Evolutionary conservation across 2,113 vertebrate genomes (phyloP), one percentile per base, ranked within the genome.

Genomic region (Anseranas semipalmata): DNA sequence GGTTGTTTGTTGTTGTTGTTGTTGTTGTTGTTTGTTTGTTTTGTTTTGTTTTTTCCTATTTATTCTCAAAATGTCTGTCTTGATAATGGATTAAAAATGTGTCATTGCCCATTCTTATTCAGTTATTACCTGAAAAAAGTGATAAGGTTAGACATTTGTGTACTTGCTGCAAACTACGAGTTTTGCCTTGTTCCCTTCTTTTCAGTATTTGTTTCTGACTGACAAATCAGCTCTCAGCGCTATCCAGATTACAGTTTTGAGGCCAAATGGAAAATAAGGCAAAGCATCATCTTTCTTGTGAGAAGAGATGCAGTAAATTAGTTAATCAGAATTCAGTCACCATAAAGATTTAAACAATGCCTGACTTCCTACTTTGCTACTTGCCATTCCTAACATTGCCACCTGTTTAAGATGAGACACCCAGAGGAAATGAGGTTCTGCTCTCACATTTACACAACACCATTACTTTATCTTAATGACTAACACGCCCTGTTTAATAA

Each of bases 401-500:
- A 46, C 67, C 45, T 62, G 35, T 33, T 91, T 62, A 17, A 79
- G 81, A 79, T 8, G 50, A 93, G 81, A 68, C 45, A 82, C 21
- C 9, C 62, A 62, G 62, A 92, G 63, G 84, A 70, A 92, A 93
- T 25, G 59, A 88, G 62, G 45, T 76, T 85, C 72, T 89, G 70
- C 62, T 91, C 81, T 89, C 89, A 73, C 92, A 91, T 91, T 89
- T 79, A 66, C 80, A 90, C 82, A 89, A 12, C 70, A 79, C 59
- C 77, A 76, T 87, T 46, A 87, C 71, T 96, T 92, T 83, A 50
- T 50, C 72, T 93, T 95, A 95, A 95, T 71, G 89, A 92, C 68
- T 73, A 91, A 78, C 85, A 94, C 10, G 5, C 85, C 90, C 93
- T 85, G 41, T 85, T 95, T 96, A 94, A 96, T 88, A 85, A 97